Evolutionary conservation across 2,888 invertebrate species (phyloP), one percentile per base, ranked within the genome.

Genomic region (Sialis fuliginosa): DNA sequence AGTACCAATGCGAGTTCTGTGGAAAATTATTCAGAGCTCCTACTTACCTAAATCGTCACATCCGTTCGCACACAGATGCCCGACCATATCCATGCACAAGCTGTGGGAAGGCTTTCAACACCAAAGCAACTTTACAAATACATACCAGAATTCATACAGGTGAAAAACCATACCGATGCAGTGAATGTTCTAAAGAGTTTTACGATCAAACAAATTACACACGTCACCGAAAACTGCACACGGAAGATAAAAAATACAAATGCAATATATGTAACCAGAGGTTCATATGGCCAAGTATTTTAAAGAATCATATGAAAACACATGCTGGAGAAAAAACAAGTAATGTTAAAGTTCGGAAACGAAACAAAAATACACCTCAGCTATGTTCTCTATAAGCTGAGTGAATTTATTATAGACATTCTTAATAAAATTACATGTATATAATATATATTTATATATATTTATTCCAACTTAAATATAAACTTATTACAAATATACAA

Each of bases 21-120:
- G 49, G 44, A 30, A 56, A 55, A 44, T 51, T 50, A 33, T 50
- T 56, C 1, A 46, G 53, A 34, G 54, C 55, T 2, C 45, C 52
- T 1, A 53, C 55, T 6, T 55, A 55, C 47, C 47, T 56, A 47
- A 55, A 55, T 42, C 58, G 60, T 1, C 64, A 64, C 46, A 55
- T 59, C 30, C 57, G 61, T 6, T 57, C 59, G 35, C 64, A 64
- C 49, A 53, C 56, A 4, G 59, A 60, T 8, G 54, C 60, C 30
- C 58, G 59, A 43, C 62, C 62, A 0, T 59, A 58, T 44, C 50
- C 48, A 22, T 63, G 63, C 46, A 50, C 58, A 1, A 44, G 51
- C n/a, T 56, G 56, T 42, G 53, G 52, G 6, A 56, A 55, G 31
- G 37, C 51, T 1, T 56, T 55, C 30, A 55, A 53, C 41, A 56